Conservation (phyloP, 2,888 invertebrate species). For the Lithosia quadra region DNA sequence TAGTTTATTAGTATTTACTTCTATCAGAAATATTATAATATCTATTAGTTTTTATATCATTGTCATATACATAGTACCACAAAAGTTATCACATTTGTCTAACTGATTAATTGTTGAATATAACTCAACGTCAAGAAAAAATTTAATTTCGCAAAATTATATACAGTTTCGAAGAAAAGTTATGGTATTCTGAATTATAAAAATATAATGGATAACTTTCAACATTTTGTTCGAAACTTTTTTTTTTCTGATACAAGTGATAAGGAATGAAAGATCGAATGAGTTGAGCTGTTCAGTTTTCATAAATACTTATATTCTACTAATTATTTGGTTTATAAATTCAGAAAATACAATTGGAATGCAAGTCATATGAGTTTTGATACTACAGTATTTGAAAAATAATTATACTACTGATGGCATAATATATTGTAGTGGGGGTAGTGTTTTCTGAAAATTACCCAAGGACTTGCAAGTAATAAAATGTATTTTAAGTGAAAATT, state of each 20-base stretch:
- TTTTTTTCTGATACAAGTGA: not conserved
- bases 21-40: slow-evolving; percentile 7
- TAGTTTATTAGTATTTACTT: slow-evolving; percentile 10
- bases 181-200: no score
- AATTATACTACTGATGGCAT: slow-evolving; percentile 3
- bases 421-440: not conserved
- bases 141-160: no score
- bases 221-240: not conserved
- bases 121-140: no score
- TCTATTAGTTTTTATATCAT: not conserved
- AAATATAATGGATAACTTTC: no score
- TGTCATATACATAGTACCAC: no score
- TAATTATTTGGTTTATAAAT: no score
- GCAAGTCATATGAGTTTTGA: not conserved
- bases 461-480: slow-evolving; percentile 2
- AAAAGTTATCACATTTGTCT: not conserved
- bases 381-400: not conserved
- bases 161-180: no score
- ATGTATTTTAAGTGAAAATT: no score
- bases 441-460: not conserved
- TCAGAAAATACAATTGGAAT: not conserved
- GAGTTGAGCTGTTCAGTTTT: slow-evolving; percentile 2
- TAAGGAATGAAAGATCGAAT: slow-evolving; percentile 6
- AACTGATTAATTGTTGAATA: no score
- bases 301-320: not conserved